Evolutionary conservation across 2,113 vertebrate species (phyloP).

Genomic region (Callaeas wilsoni): DNA sequence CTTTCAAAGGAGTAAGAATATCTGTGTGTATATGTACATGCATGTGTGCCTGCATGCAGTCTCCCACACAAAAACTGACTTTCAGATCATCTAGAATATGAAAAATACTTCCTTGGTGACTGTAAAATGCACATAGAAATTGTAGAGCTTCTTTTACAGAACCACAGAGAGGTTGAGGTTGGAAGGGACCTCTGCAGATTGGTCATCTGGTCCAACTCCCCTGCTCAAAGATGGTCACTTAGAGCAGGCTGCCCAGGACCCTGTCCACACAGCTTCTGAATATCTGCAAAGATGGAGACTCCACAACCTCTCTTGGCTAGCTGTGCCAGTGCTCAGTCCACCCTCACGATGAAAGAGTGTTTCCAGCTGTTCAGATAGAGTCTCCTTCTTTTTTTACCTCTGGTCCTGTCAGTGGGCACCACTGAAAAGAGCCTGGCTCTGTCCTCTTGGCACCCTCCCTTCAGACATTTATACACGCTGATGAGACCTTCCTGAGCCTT

Average conservation of each 20-base stretch:
- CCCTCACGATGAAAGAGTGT: neutral
- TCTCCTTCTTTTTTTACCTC: neutral
- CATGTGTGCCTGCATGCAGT: neutral
- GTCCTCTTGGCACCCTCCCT: neutral
- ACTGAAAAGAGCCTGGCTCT: neutral
- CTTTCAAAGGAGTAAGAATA: neutral
- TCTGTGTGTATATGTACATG: neutral
- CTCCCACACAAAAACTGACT: neutral
- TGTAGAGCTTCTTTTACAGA: neutral
- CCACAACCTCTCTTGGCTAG: neutral
- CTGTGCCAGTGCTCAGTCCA: neutral
- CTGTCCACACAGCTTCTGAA: neutral
- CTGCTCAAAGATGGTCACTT: neutral
- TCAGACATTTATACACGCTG: neutral
- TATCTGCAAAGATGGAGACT: neutral
- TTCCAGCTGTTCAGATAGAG: neutral
- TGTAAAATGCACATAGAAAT: neutral
- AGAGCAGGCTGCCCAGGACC: neutral
- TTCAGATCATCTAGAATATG: neutral
- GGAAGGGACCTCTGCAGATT: neutral
- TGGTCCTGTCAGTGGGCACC: neutral
- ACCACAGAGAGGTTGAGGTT: neutral
- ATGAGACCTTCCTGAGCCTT: neutral
- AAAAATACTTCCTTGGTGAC: neutral
- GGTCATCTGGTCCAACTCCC: neutral